Evolutionary conservation across 92 coral and sea anemone genomes (phyloP), one percentile per base, ranked within the genome.

Genomic region (Micromussa lordhowensis): DNA sequence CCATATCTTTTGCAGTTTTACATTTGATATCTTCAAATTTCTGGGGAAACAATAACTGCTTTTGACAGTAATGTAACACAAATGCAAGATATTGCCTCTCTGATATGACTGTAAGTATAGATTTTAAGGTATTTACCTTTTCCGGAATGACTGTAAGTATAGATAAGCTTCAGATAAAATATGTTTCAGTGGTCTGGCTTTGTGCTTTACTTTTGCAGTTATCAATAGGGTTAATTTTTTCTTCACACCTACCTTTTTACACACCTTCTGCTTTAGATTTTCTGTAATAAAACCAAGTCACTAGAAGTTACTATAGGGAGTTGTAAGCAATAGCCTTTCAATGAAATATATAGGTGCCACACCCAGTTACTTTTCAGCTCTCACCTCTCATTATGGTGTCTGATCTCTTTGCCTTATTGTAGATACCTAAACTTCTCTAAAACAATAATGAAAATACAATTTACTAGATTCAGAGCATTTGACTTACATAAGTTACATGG

Each of bases 391-490:
- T 69, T 14, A 95, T 89, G 54, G 96, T 96, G 35, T 95, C 88
- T 24, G 99, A 96, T 59, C 86, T 92, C 87, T 93, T 93, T 75
- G 92, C 93, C 86, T 95, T 95, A 90, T 95, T 96, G 91, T 95
- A 96, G 77, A 96, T 95, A 24, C 99, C 99, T 34, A 96, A 22
- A 66, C 83, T 64, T 86, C 83, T 86, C 89, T 86, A 76, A 7
- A 64, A 86, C 19, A 5, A 44, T 40, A 22, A 68, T 22, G 11
- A 82, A 81, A 61, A 18, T 4, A 10, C 3, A 38, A 77, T n/a
- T 75, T 10, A 75, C 19, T 12, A 76, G 40, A 15, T 28, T 28
- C 10, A 70, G 34, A 29, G 21, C 75, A 13, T 71, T 2, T 71
- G 40, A 34, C 8, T 6, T 30, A 71, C 36, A 18, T 4, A 7